phyloP scores from a whole-genome alignment of 2,113 vertebrate genomes.

The Caretta caretta region DNA sequence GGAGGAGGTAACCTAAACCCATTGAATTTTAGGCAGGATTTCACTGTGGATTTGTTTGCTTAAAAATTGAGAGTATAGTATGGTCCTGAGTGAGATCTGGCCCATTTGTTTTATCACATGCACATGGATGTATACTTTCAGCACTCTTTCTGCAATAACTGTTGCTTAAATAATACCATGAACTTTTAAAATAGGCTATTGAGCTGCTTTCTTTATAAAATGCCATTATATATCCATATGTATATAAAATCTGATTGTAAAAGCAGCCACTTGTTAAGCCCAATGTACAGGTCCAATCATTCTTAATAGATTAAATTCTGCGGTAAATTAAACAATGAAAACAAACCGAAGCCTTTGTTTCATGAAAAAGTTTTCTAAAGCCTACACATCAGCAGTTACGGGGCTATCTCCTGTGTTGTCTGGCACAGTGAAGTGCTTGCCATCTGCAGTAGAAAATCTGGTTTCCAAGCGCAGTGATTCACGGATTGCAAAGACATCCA shows the following conservation, averaged over 20 bases:
- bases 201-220: background rate
- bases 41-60: background rate
- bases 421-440: background rate
- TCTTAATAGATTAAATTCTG: background rate
- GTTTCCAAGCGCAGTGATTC: background rate
- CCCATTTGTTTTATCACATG: background rate
- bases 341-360: background rate
- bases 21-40: background rate
- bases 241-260: background rate
- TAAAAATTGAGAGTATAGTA: background rate
- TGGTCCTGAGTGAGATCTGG: background rate
- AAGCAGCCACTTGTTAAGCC: background rate
- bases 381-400: background rate
- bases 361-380: background rate
- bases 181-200: background rate
- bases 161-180: background rate
- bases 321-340: background rate
- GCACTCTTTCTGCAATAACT: background rate
- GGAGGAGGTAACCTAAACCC: background rate
- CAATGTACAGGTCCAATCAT: background rate
- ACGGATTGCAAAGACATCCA: no score
- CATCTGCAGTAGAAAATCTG: background rate
- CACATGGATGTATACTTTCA: background rate
- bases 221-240: background rate
- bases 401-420: background rate